Evolutionary conservation across 2,888 invertebrate genomes (phyloP).

Genomic region (Xiphydria camelus): DNA sequence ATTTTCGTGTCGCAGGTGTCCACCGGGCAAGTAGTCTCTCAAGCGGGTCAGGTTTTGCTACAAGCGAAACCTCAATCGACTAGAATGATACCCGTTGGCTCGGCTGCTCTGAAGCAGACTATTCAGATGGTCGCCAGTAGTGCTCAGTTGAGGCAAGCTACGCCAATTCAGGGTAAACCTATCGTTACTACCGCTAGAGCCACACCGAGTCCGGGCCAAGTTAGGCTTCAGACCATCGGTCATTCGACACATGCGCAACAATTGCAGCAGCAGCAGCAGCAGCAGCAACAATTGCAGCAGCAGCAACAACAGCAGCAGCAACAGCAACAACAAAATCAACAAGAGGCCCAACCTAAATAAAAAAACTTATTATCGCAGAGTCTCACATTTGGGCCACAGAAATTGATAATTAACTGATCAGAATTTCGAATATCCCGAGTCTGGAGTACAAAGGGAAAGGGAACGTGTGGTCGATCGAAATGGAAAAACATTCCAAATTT

Average conservation of each 20-base stretch:
- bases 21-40: conserved; percentile 59
- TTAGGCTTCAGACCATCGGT: conserved; percentile 65
- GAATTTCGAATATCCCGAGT: too few species aligned
- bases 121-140: conserved; percentile 61
- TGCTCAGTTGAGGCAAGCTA: conserved; percentile 57
- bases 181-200: conserved; percentile 59
- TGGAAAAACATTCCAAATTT: too few species aligned
- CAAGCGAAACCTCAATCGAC: conserved; percentile 65
- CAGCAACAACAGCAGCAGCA: conserved; percentile 30
- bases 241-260: conserved; percentile 63
- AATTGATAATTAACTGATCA: too few species aligned
- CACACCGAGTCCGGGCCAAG: conserved; percentile 62
- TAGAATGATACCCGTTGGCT: conserved; percentile 69
- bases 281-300: conserved; percentile 39
- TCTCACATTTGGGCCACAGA: too few species aligned
- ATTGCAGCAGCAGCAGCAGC: conserved; percentile 28
- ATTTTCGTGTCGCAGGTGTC: conserved; percentile 37
- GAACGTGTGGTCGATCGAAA: too few species aligned
- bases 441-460: too few species aligned
- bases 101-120: conserved; percentile 63
- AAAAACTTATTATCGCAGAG: too few species aligned
- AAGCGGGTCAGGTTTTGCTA: conserved; percentile 64
- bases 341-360: conserved; percentile 41
- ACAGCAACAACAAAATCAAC: conserved; percentile 41
- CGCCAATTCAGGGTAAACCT: conserved; percentile 48